Evolutionary conservation across 2,113 vertebrate species (phyloP).

Genomic region (Redunca redunca): DNA sequence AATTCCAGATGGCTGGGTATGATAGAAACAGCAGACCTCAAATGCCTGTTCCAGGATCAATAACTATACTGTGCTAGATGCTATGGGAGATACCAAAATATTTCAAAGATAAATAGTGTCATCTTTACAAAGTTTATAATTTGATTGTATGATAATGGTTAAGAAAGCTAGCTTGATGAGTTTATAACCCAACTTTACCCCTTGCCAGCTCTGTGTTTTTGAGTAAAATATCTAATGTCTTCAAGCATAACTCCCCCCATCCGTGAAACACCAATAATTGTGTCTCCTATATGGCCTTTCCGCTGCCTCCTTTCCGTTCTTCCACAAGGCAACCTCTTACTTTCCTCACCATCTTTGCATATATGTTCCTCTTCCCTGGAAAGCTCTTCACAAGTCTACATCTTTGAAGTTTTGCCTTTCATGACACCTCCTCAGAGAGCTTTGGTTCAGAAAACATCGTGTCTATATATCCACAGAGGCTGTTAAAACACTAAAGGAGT

Average conservation of each 20-base stretch:
- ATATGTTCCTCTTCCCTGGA: background rate
- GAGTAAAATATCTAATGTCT: background rate
- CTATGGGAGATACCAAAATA: background rate
- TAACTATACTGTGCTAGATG: background rate
- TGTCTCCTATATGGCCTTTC: background rate
- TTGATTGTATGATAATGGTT: background rate
- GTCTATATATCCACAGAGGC: background rate
- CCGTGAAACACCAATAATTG: background rate
- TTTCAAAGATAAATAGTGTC: background rate
- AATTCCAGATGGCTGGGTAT: background rate
- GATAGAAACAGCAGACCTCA: background rate
- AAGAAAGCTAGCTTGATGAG: background rate
- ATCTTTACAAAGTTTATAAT: background rate
- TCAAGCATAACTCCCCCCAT: background rate
- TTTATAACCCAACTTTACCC: background rate
- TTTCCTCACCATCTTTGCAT: background rate
- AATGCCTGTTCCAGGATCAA: background rate
- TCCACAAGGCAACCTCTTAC: background rate
- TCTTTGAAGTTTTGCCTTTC: background rate
- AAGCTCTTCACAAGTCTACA: background rate
- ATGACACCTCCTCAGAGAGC: background rate
- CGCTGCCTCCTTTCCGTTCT: background rate
- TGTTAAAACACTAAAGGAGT: background rate
- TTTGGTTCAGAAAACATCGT: background rate
- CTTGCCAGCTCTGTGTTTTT: background rate